These are phyloP conservation scores for Uloborus diversus DNA, from an alignment of 1,140 invertebrate genomes.

Conservation along the genomic window DNA sequence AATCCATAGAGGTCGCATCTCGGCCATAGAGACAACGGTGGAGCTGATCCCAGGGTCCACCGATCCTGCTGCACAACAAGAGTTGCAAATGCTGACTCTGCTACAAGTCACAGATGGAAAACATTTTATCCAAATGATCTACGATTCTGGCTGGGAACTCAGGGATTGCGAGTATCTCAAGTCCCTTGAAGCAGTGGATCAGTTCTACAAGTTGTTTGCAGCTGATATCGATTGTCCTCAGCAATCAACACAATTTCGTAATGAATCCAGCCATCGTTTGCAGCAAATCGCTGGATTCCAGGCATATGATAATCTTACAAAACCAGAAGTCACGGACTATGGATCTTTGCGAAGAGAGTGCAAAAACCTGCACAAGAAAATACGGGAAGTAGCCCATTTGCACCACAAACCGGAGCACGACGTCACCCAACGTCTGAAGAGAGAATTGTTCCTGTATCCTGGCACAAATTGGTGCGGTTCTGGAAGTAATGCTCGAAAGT, in stretches of 20 bases:
- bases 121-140: constrained; percentile 76
- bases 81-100: constrained; percentile 68
- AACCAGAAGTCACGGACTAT: constrained; percentile 50
- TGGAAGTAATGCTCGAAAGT: constrained; percentile 77
- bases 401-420: constrained; percentile 26
- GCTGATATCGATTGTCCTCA: constrained; percentile 57
- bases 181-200: constrained; percentile 65
- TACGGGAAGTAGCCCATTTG: constrained; percentile 39
- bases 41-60: constrained; percentile 58
- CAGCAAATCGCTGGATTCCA: background rate
- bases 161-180: constrained; percentile 75
- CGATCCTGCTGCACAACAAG: background rate
- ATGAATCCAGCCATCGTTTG: background rate
- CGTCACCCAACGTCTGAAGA: constrained; percentile 8
- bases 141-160: constrained; percentile 69
- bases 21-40: constrained; percentile 73
- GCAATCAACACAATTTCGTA: too few species aligned
- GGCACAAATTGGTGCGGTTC: constrained; percentile 90
- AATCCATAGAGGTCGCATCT: constrained; percentile 71
- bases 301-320: background rate
- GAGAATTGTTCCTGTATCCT: constrained; percentile 75
- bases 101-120: constrained; percentile 74
- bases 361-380: constrained; percentile 57
- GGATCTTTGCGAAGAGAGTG: constrained; percentile 56
- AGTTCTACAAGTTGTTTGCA: constrained; percentile 67